Conservation (phyloP, 2,888 invertebrate species). For the Tenodera sinensis region DNA sequence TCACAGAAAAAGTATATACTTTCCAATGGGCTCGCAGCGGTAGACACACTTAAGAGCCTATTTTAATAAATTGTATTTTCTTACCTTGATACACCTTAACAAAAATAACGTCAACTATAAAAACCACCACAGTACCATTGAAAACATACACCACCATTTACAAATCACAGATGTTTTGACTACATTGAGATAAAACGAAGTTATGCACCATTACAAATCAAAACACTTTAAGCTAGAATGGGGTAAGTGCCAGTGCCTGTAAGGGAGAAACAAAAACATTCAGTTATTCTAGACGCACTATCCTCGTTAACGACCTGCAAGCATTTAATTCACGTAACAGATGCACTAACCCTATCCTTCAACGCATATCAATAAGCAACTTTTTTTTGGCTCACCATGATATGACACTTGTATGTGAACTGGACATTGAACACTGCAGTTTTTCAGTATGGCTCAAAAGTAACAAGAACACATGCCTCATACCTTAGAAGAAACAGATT, state of each 20-base stretch:
- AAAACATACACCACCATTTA: constrained; percentile 2
- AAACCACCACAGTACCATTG: neutral
- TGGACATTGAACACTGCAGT: no score
- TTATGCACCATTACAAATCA: neutral
- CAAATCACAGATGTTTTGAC: constrained; percentile 14
- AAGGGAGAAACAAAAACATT: no score
- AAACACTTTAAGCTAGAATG: neutral
- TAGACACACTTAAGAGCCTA: neutral
- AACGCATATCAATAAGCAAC: no score
- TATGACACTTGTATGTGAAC: no score
- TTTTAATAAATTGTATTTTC: neutral
- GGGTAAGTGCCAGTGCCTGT: neutral
- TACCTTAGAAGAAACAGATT: no score
- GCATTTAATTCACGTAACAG: no score
- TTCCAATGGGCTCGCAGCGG: neutral
- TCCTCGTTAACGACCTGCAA: no score
- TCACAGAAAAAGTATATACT: neutral
- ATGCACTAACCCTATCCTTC: no score
- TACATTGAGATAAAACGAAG: neutral
- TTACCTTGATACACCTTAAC: neutral
- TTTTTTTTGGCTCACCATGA: no score
- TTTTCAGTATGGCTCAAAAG: no score
- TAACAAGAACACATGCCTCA: no score
- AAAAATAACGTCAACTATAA: neutral
- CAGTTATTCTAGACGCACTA: no score